Percentiles rank a stretch among this genome's conserved stretches.
Conservation (phyloP, 53 echinoderm and acorn worm genomes). For the Luidia sarsii region DNA sequence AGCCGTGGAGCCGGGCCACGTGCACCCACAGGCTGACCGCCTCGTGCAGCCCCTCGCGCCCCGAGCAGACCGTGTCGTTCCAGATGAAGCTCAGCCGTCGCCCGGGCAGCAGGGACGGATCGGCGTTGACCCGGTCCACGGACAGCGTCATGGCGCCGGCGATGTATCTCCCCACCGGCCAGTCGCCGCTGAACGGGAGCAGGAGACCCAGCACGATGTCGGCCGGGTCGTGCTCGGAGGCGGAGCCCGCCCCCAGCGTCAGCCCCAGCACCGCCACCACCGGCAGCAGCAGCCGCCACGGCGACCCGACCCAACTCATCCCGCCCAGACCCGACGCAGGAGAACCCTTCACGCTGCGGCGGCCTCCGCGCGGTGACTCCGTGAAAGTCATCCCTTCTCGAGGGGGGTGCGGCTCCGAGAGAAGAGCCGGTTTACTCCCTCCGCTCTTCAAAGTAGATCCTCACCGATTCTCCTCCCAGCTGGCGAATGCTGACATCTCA, state of each 20-base stretch:
- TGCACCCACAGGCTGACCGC: constrained; percentile 59
- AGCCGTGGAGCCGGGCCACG: constrained; percentile 46
- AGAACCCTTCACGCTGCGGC: too few relatives aligned
- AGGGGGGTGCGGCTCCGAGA: too few relatives aligned
- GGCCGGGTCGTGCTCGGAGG: background rate
- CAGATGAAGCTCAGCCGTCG: constrained; percentile 54
- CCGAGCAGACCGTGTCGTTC: constrained; percentile 67
- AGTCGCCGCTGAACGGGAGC: constrained; percentile 61
- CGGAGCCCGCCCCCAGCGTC: background rate
- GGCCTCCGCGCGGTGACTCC: too few relatives aligned
- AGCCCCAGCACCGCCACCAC: background rate
- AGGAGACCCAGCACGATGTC: constrained; percentile 58
- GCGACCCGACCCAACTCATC: background rate
- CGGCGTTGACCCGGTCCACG: constrained; percentile 46
- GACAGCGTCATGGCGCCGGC: constrained; percentile 64
- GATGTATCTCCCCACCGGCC: constrained; percentile 58
- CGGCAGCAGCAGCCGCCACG: background rate
- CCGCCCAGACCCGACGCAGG: too few relatives aligned
- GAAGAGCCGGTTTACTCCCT: too few relatives aligned
- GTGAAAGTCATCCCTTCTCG: too few relatives aligned
- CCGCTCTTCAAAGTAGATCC: too few relatives aligned
- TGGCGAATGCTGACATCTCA: too few relatives aligned
- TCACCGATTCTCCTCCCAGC: too few relatives aligned
- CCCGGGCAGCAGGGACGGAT: constrained; percentile 43
- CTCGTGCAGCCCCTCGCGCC: constrained; percentile 44